phyloP scores from a whole-genome alignment of 2,113 vertebrate genomes.

The Gallinago jamesoni region DNA sequence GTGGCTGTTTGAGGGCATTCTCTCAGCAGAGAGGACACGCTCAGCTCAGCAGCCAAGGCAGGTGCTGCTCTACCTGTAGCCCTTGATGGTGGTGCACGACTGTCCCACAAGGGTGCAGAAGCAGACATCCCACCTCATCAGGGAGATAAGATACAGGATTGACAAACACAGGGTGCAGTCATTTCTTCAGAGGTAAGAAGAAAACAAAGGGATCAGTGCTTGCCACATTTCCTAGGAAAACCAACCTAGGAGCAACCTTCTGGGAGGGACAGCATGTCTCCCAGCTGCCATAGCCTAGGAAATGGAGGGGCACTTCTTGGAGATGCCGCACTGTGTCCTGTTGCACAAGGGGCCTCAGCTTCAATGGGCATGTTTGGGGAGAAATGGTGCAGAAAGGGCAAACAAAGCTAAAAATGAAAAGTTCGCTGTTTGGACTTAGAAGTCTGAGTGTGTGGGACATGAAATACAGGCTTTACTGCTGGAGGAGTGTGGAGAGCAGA shows the following conservation, averaged over 20 bases:
- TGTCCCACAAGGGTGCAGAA: background rate
- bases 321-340: background rate
- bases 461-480: background rate
- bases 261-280: fast-evolving
- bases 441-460: background rate
- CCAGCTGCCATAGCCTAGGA: background rate
- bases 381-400: background rate
- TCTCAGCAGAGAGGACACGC: background rate
- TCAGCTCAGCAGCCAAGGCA: background rate
- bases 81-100: background rate
- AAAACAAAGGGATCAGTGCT: background rate
- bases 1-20: background rate
- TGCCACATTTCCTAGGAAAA: background rate
- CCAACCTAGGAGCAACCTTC: background rate
- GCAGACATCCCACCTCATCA: fast-evolving
- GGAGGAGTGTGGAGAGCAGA: background rate
- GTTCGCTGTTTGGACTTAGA: background rate
- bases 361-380: background rate
- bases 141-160: background rate
- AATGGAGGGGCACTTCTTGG: background rate
- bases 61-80: background rate
- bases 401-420: background rate
- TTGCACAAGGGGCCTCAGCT: background rate
- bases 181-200: background rate
- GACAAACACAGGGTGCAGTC: background rate